Evolutionary conservation across 2,888 invertebrate species (phyloP).

Genomic region (Pollenia angustigena): DNA sequence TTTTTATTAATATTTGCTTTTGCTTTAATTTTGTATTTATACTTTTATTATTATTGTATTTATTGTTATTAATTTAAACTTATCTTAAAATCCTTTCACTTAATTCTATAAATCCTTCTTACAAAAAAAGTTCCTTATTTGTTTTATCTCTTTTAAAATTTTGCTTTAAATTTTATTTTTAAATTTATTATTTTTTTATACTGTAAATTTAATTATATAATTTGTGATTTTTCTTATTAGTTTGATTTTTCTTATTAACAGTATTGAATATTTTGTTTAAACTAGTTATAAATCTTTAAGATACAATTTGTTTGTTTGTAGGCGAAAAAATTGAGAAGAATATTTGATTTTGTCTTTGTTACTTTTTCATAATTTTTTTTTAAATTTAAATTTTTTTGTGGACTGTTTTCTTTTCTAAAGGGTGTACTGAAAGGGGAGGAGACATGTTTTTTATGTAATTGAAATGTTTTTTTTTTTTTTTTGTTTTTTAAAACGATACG

Average conservation of each 20-base stretch:
- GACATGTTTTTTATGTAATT: too few species aligned
- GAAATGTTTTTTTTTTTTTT: too few species aligned
- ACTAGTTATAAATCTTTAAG: constrained; percentile 52
- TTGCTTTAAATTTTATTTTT: constrained; percentile 3
- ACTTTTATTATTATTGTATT: constrained; percentile 37
- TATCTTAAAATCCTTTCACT: constrained; percentile 64
- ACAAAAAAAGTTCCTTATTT: constrained; percentile 60
- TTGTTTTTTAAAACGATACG: too few species aligned
- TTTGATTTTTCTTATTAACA: constrained; percentile 57
- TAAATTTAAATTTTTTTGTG: background rate
- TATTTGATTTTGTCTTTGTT: constrained; percentile 55
- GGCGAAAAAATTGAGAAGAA: constrained; percentile 48
- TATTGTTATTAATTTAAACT: constrained; percentile 62
- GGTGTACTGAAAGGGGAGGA: background rate
- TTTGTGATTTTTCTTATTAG: constrained; percentile 7
- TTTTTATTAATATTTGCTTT: too few species aligned
- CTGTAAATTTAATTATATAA: constrained; percentile 13
- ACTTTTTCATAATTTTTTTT: constrained; percentile 12
- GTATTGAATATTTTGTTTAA: constrained; percentile 54
- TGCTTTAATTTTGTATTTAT: background rate
- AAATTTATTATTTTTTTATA: constrained; percentile 7
- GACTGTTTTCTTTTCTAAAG: background rate
- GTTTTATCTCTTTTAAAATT: constrained; percentile 27
- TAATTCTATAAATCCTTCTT: constrained; percentile 69
- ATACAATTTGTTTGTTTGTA: constrained; percentile 43